These are phyloP conservation scores for Boloria selene DNA, from an alignment of 2,888 invertebrate species.

Conservation along the genomic window DNA sequence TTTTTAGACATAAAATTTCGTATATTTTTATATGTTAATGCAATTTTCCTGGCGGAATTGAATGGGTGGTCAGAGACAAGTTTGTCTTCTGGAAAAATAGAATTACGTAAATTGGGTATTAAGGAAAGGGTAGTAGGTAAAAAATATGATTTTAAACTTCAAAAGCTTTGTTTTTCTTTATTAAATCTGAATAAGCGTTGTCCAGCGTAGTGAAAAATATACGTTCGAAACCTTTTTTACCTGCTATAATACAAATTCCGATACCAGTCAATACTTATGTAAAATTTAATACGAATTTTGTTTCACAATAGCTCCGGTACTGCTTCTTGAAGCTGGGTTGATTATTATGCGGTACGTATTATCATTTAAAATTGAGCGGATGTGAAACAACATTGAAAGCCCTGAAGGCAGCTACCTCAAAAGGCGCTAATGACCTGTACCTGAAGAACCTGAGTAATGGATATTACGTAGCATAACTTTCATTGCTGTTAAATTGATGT, in stretches of 20 bases:
- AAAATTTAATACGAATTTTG: slow-evolving; percentile 13
- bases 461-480: slow-evolving; percentile 24
- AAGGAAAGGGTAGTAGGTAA: too few species aligned
- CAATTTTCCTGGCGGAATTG: too few species aligned
- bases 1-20: neutral
- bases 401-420: slow-evolving; percentile 31
- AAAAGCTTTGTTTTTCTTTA: too few species aligned
- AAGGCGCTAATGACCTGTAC: slow-evolving; percentile 31
- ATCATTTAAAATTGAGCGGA: slow-evolving; percentile 36
- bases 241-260: neutral
- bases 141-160: too few species aligned
- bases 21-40: neutral
- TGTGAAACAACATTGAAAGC: slow-evolving; percentile 31
- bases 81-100: too few species aligned
- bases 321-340: slow-evolving; percentile 15
- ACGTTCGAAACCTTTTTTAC: neutral
- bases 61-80: too few species aligned
- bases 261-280: neutral
- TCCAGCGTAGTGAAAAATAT: too few species aligned
- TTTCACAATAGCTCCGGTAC: slow-evolving; percentile 14
- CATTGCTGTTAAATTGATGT: slow-evolving; percentile 16
- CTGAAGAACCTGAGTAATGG: slow-evolving; percentile 17
- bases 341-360: slow-evolving; percentile 30
- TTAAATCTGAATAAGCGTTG: too few species aligned
- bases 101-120: too few species aligned